Evolutionary conservation across 2,888 invertebrate genomes (phyloP).

Genomic region (Lathronympha strigana): DNA sequence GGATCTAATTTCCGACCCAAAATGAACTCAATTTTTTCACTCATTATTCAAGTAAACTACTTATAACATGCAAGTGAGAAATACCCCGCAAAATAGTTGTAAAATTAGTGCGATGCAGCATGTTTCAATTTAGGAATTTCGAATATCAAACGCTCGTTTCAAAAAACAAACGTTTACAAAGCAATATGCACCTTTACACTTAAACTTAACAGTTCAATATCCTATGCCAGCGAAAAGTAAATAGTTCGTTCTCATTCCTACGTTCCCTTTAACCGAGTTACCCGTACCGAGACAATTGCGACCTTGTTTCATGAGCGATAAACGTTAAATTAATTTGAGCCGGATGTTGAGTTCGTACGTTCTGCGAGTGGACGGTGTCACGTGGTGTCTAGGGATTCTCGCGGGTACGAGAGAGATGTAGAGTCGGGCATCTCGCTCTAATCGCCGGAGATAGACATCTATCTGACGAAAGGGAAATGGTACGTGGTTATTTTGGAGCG

Average conservation of each 20-base stretch:
- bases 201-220: conserved; percentile 51
- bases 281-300: conserved; percentile 31
- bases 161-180: conserved; percentile 44
- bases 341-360: conserved; percentile 65
- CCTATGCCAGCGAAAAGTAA: conserved; percentile 46
- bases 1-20: background rate
- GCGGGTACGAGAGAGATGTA: conserved; percentile 61
- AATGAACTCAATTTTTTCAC: background rate
- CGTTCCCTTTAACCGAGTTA: conserved; percentile 38
- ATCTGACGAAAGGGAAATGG: conserved; percentile 74
- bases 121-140: conserved; percentile 49
- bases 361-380: conserved; percentile 64
- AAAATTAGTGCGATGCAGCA: conserved; percentile 46
- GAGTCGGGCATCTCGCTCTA: conserved; percentile 58
- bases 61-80: background rate
- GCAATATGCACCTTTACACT: conserved; percentile 51
- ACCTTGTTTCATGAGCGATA: conserved; percentile 63
- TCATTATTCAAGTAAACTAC: background rate
- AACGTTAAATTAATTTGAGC: conserved; percentile 67
- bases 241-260: conserved; percentile 44
- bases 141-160: conserved; percentile 59
- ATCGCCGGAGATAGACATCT: conserved; percentile 72
- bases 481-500: conserved; percentile 66
- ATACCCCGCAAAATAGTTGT: conserved; percentile 43
- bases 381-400: conserved; percentile 72